A percentile compares a stretch with the other conserved stretches of the same genome.
phyloP scores from a whole-genome alignment of 2,888 invertebrate species.

The Cheilosia impressa region DNA sequence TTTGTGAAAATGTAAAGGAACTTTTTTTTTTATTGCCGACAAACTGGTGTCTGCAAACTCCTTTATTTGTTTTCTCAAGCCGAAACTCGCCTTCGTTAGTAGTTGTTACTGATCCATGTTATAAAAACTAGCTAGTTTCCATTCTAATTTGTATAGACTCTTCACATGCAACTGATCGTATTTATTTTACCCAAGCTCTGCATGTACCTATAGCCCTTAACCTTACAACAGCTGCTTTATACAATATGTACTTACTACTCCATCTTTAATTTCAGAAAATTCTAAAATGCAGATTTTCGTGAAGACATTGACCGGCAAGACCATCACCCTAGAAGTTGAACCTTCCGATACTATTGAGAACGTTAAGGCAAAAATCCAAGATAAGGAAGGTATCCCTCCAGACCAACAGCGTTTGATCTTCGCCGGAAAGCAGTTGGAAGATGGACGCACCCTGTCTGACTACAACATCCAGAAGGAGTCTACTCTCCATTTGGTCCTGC shows the following conservation, averaged over 20 bases:
- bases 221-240: neutral
- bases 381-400: constrained; percentile 4
- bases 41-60: too few species aligned
- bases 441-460: constrained; percentile 44
- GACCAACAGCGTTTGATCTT: constrained; percentile 8
- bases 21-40: too few species aligned
- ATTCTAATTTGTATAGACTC: too few species aligned
- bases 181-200: too few species aligned
- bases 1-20: too few species aligned
- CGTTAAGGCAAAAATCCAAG: neutral
- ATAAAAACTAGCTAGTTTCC: too few species aligned
- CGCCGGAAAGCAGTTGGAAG: constrained; percentile 6
- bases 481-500: constrained; percentile 71
- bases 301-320: constrained; percentile 77
- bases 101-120: too few species aligned
- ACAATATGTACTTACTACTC: neutral
- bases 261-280: neutral
- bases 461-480: constrained; percentile 74
- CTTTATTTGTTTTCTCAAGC: too few species aligned
- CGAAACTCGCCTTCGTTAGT: too few species aligned
- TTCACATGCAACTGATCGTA: too few species aligned
- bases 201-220: too few species aligned
- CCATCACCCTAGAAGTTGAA: constrained; percentile 27
- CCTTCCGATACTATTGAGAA: neutral
- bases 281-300: constrained; percentile 67